Base-by-base conservation (phyloP, 2,888 invertebrate genomes). In the Ariolimax columbianus region DNA sequence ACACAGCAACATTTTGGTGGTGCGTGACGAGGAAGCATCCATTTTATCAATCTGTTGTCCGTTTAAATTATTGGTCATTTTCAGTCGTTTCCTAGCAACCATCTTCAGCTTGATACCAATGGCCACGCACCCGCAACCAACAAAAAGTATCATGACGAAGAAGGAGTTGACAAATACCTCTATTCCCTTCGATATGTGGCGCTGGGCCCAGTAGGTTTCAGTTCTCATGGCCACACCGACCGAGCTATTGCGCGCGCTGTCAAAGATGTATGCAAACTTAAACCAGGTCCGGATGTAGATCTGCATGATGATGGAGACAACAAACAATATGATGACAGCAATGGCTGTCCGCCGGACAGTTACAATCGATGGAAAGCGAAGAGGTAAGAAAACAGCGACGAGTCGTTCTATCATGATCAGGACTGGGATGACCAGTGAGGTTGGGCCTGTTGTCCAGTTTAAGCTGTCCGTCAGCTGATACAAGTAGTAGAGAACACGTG, bases 311-410 rank as follows among this genome's bases (percentile, higher is more conserved):
- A 36, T 17, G 36, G 43, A 47, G 47, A 36, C n/a, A 17, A 51
- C 51, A 33, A n/a, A 6, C 17, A 47, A n/a, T n/a, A 30, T 9
- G n/a, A 23, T n/a, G 14, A 83, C 51, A 66, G 83, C 83, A 17
- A 75, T 33, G n/a, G 68, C 26, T 1, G 83, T 83, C 17, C 83
- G n/a, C 4, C 66, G 66, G n/a, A n/a, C 43, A 33, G 77, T 83
- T 26, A 83, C 77, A 14, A 83, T 66, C 3, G 33, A 19, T 9
- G 38, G 36, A 43, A 83, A 83, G 9, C 77, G 73, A 26, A 83
- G 77, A 55, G 83, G 83, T 26, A 83, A 51, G 38, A 77, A 83
- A 26, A 83, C 83, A 33, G 83, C 83, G 2, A 83, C 63, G 6
- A 83, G 33, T 66, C 83, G 55, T 40, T 83, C 83, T 19, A 68